phyloP scores from a whole-genome alignment of 2,888 invertebrate species.

The Drosophila diplacantha region DNA sequence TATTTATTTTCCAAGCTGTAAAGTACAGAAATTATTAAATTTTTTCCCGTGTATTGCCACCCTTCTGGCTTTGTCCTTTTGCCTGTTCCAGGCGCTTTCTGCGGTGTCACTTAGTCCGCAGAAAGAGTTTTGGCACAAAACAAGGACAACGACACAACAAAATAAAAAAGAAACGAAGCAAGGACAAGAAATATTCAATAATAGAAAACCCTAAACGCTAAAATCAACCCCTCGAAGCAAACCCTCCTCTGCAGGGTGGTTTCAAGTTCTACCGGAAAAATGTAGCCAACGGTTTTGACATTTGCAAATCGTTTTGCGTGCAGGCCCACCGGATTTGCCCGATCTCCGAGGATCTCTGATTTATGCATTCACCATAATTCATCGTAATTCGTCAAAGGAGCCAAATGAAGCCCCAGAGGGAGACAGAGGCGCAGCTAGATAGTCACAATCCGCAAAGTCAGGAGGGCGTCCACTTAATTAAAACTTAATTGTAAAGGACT shows the following conservation, averaged over 20 bases:
- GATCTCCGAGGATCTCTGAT: constrained; percentile 32
- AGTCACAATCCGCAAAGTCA: constrained; percentile 49
- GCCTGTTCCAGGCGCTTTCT: constrained; percentile 54
- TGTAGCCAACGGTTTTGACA: constrained; percentile 38
- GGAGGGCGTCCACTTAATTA: constrained; percentile 63
- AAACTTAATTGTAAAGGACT: constrained; percentile 63
- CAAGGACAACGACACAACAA: constrained; percentile 17
- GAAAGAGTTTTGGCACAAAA: constrained; percentile 44
- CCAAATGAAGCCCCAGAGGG: constrained; percentile 45
- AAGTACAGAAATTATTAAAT: no score
- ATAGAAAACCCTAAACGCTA: constrained; percentile 54
- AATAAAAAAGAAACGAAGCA: constrained; percentile 11
- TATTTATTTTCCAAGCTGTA: neutral
- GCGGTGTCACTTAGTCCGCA: constrained; percentile 68
- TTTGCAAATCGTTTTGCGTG: constrained; percentile 57
- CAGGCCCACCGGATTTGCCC: constrained; percentile 14
- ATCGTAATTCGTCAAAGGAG: constrained; percentile 47
- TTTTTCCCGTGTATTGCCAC: constrained; percentile 13
- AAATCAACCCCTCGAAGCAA: constrained; percentile 57
- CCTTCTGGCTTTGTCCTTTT: constrained; percentile 45
- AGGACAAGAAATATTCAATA: constrained; percentile 63
- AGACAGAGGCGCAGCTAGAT: constrained; percentile 6
- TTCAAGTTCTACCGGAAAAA: constrained; percentile 11
- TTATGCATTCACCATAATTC: constrained; percentile 54
- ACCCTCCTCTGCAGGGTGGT: constrained; percentile 15